phyloP scores from a whole-genome alignment of 2,113 vertebrate species.

The Deroptyus accipitrinus region DNA sequence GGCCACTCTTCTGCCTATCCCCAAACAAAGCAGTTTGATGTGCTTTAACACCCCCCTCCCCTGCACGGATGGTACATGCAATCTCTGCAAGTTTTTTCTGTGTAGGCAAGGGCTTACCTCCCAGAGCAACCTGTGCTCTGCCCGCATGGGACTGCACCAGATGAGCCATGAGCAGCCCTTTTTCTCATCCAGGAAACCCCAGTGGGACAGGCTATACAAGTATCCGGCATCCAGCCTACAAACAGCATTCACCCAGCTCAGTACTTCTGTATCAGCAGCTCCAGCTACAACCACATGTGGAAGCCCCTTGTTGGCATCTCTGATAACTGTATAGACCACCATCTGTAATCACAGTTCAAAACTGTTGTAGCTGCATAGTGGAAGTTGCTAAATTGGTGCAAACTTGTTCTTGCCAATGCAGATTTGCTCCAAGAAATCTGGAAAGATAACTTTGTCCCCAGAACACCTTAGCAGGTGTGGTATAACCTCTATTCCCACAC shows the following conservation, averaged over 20 bases:
- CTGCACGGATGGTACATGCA: accelerated
- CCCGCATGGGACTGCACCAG: accelerated
- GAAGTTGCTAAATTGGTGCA: background rate
- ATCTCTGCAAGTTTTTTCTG: accelerated
- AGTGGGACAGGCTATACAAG: background rate
- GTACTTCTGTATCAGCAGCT: background rate
- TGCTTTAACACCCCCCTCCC: accelerated
- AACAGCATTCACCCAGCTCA: background rate
- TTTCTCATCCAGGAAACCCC: background rate
- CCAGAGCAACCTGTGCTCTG: background rate
- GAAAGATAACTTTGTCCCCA: background rate
- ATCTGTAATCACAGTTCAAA: background rate
- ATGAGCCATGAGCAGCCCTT: background rate
- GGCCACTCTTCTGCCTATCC: background rate
- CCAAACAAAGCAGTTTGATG: background rate
- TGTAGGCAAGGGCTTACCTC: background rate
- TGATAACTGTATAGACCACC: background rate
- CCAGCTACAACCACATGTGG: background rate
- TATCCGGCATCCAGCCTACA: background rate
- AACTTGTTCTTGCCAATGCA: background rate
- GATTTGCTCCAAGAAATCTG: background rate
- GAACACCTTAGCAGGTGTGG: background rate
- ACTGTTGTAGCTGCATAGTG: background rate
- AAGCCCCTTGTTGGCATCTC: background rate
- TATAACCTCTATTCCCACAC: background rate